phyloP scores from a whole-genome alignment of 1,140 invertebrate genomes.

The Papilio glaucus region DNA sequence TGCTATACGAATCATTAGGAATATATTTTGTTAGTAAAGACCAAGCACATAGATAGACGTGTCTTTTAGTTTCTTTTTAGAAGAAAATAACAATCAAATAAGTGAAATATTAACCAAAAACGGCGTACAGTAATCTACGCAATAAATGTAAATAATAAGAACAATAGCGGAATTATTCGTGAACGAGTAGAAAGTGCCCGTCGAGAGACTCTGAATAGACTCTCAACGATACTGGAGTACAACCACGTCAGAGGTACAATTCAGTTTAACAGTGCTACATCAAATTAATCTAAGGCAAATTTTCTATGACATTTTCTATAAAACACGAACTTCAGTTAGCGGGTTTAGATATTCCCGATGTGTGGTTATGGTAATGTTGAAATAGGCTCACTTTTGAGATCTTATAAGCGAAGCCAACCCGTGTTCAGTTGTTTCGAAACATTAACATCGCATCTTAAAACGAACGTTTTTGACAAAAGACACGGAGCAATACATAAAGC shows the following conservation, averaged over 20 bases:
- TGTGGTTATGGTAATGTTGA: background rate
- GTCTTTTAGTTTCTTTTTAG: too few species aligned
- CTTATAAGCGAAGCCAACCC: background rate
- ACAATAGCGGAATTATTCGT: constrained; percentile 18
- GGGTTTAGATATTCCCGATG: too few species aligned
- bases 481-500: constrained; percentile 25
- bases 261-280: background rate
- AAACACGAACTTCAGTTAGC: too few species aligned
- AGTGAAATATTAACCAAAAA: too few species aligned
- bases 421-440: background rate
- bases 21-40: too few species aligned
- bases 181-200: constrained; percentile 7
- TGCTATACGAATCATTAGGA: too few species aligned
- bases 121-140: background rate
- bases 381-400: background rate
- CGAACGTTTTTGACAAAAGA: constrained; percentile 15
- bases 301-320: too few species aligned
- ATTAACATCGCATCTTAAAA: constrained; percentile 4
- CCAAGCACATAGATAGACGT: too few species aligned
- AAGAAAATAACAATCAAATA: too few species aligned
- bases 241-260: background rate
- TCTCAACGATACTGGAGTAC: background rate
- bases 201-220: constrained; percentile 12
- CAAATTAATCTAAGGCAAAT: too few species aligned
- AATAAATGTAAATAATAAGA: constrained; percentile 14